Base-by-base conservation (phyloP, 2,113 vertebrate genomes). In the Sceloporus tristichus region DNA sequence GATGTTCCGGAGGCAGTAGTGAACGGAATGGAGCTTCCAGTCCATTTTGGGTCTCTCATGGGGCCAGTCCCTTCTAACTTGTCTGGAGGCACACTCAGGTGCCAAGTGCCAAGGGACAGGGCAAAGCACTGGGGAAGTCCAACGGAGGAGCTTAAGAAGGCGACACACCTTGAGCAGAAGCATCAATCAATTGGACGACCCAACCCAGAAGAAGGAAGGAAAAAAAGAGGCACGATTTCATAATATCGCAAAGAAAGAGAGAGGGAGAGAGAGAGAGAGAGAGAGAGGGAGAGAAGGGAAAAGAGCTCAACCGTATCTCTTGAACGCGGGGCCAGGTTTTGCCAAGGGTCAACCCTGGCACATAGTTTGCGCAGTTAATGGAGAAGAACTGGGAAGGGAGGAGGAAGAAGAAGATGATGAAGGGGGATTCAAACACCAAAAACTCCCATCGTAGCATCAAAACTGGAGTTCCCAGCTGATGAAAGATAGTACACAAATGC, bases 151-250 rank as follows among this genome's bases (percentile, higher is more conserved):
- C 93, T 93, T 90, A 94, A 87, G 90, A 84, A 70, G 91, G 48
- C 90, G 95, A 94, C 95, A 95, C 95, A 93, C 95, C 95, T 94
- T 93, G 92, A 92, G 93, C 48, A 62, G 34, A 87, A 62, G 83
- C 38, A 89, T 90, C 92, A 88, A 87, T 89, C n/a, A 40, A 74
- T 19, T 84, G 80, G 86, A 90, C 85, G 68, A 92, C 82, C 27
- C 66, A 75, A 85, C 25, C 76, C 56, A 18, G 16, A 18, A 62
- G 59, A 14, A 14, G 14, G 56, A 56, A 11, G 11, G 54, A 59
- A 14, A 59, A 14, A 62, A 62, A 62, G 16, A 14, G 59, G 42
- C 42, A 34, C 81, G 59, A 66, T n/a, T 91, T 89, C 77, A 85
- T 85, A 0, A 0, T 4, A 23, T 48, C 16, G 27, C 6, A 65